Conservation (phyloP, 2,797 vertebrate species). For the Botia kubotai region DNA sequence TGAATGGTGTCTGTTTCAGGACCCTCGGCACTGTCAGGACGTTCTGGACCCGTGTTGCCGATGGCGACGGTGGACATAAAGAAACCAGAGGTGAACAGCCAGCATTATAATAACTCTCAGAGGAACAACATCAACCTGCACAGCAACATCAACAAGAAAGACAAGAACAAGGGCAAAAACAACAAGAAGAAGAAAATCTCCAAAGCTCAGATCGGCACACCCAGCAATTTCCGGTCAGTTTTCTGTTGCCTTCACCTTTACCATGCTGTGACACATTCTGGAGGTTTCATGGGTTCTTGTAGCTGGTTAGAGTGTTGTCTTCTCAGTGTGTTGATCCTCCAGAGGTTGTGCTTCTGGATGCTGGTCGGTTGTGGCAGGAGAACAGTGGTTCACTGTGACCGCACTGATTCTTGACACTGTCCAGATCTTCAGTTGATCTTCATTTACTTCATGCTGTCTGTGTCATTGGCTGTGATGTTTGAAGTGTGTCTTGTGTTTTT, state of each 20-base stretch:
- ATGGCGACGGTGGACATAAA: conserved; percentile 98
- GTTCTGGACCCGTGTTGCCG: conserved; percentile 88
- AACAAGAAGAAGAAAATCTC: conserved; percentile 92
- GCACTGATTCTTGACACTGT: too few species aligned
- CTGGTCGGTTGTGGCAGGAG: neutral
- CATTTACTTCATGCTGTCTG: neutral
- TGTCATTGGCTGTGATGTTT: neutral
- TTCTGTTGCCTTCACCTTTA: neutral
- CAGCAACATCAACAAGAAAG: conserved; percentile 85
- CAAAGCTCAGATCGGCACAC: conserved; percentile 97
- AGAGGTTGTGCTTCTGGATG: neutral
- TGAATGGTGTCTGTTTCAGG: conserved; percentile 6
- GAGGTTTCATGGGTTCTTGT: neutral
- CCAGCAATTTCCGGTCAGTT: conserved; percentile 97
- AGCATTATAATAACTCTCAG: conserved; percentile 85
- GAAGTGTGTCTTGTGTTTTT: conserved; percentile 2
- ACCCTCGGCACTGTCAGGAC: conserved; percentile 6
- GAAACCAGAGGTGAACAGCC: conserved; percentile 94
- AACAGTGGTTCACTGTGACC: too few species aligned
- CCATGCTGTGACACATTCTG: neutral
- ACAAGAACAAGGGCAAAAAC: conserved; percentile 88
- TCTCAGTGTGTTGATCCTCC: neutral
- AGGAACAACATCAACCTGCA: conserved; percentile 91
- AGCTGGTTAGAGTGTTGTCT: too few species aligned
- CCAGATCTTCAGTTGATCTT: neutral